Evolutionary conservation across 53 echinoderm and acorn worm species (phyloP), one percentile per base, ranked within the genome.

Genomic region (Crossaster papposus): DNA sequence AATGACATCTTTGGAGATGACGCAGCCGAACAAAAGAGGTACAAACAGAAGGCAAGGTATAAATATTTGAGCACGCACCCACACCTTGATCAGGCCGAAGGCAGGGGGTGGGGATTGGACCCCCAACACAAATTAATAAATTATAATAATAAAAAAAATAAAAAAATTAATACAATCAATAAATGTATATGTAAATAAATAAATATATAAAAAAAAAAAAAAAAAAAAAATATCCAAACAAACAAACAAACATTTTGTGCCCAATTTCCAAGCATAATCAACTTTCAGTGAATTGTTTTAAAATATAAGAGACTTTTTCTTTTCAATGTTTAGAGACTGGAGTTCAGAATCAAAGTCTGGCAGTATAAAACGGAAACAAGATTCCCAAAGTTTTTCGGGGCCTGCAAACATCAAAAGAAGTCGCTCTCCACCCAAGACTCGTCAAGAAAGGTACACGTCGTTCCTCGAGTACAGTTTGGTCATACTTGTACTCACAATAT

Each of bases 331-430:
- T 54, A 87, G 87, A 75, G 63, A 87, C 55, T 87, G 87, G 87
- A 35, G n/a, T 36, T 62, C 51, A 7, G 86, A 77, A n/a, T 35
- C 76, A 24, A 32, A 62, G 15, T 76, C 34, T 9, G 36, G 26
- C n/a, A 34, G 62, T 14, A 87, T n/a, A n/a, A n/a, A 87, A 18
- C 53, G 87, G 36, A 87, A 87, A 32, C 38, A 33, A 28, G 87
- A 77, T 22, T 62, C 76, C 0, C 77, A 37, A 14, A 58, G 50
- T 29, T 33, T 70, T 3, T 20, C 23, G 0, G 32, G 34, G 11
- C 51, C 23, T 30, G 30, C 53, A 14, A 54, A 72, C 10, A 20
- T 29, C 17, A 85, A 85, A 51, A 85, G 30, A n/a, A 30, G 31
- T 73, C 72, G 54, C 85, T 72, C 23, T 4, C 17, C 23, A 32